A percentile compares a stretch with the other conserved stretches of the same genome.
These are phyloP conservation scores for Scaptomyza cyrtandrae DNA, from an alignment of 2,888 invertebrate genomes.

Conservation along the genomic window DNA sequence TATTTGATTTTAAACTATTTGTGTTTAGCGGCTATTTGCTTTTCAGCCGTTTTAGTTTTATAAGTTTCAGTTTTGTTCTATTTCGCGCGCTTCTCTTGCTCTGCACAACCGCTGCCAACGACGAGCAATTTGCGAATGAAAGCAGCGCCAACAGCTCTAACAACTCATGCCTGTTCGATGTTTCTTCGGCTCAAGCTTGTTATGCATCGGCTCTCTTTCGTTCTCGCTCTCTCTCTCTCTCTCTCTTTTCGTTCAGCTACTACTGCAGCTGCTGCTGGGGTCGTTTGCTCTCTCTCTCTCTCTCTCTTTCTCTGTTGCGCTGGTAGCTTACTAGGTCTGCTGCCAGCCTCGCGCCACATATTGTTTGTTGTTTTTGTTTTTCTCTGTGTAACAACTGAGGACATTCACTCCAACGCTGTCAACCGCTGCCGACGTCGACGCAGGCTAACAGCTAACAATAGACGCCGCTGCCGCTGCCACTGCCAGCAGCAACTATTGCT, in stretches of 20 bases:
- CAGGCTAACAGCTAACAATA: slow-evolving; percentile 70
- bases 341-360: slow-evolving; percentile 82
- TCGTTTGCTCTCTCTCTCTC: slow-evolving; percentile 26
- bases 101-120: slow-evolving; percentile 83
- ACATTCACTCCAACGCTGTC: slow-evolving; percentile 82
- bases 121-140: slow-evolving; percentile 85
- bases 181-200: slow-evolving; percentile 35
- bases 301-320: slow-evolving; percentile 8
- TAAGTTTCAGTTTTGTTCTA: slow-evolving; percentile 8
- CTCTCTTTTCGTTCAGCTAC: slow-evolving; percentile 9
- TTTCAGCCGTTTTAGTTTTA: slow-evolving; percentile 32
- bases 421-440: slow-evolving; percentile 29
- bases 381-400: slow-evolving; percentile 84
- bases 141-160: slow-evolving; percentile 61
- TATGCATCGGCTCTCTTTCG: slow-evolving; percentile 22
- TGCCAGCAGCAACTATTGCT: slow-evolving; percentile 21
- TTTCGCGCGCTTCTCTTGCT: slow-evolving; percentile 67
- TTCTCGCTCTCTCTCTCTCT: slow-evolving; percentile 4
- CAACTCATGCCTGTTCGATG: slow-evolving; percentile 46
- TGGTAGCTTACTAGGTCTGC: slow-evolving; percentile 30
- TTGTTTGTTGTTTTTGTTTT: slow-evolving; percentile 71
- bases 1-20: slow-evolving; percentile 47
- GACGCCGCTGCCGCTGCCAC: slow-evolving; percentile 63
- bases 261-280: background rate
- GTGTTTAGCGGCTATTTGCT: slow-evolving; percentile 40